Evolutionary conservation across 2,797 vertebrate species (phyloP).

Genomic region (Clamator glandarius): DNA sequence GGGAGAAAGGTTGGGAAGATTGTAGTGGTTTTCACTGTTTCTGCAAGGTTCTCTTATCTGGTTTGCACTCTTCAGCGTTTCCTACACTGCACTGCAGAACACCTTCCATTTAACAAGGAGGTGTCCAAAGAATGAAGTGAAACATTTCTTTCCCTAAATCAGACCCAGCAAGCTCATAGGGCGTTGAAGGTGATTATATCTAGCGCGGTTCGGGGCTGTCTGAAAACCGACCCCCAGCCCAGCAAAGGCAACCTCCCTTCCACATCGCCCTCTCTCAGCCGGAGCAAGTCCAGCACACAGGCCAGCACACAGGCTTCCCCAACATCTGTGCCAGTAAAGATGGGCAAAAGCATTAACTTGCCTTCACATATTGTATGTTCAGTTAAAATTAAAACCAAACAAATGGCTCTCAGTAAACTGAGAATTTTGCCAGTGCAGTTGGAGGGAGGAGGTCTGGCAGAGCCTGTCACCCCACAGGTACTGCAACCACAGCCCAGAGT

Average conservation of each 20-base stretch:
- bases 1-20: not conserved
- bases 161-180: not conserved
- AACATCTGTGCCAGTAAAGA: not conserved
- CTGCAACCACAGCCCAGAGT: not conserved
- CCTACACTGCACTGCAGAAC: not conserved
- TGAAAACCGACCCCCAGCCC: not conserved
- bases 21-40: not conserved
- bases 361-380: not conserved
- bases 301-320: not conserved
- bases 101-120: not conserved
- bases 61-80: not conserved
- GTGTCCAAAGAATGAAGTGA: not conserved
- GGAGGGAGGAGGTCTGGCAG: not conserved
- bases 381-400: constrained; percentile 32
- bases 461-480: not conserved
- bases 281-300: not conserved
- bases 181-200: not conserved
- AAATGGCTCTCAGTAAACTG: fast-evolving
- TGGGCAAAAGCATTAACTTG: not conserved
- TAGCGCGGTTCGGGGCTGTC: no score
- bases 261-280: fast-evolving
- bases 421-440: fast-evolving
- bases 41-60: not conserved
- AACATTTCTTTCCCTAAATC: constrained; percentile 7
- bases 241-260: not conserved